A percentile compares a stretch with the other conserved stretches of the same genome.
These are phyloP conservation scores for Scatophagus argus DNA, from an alignment of 2,113 vertebrate genomes.

Conservation along the genomic window DNA sequence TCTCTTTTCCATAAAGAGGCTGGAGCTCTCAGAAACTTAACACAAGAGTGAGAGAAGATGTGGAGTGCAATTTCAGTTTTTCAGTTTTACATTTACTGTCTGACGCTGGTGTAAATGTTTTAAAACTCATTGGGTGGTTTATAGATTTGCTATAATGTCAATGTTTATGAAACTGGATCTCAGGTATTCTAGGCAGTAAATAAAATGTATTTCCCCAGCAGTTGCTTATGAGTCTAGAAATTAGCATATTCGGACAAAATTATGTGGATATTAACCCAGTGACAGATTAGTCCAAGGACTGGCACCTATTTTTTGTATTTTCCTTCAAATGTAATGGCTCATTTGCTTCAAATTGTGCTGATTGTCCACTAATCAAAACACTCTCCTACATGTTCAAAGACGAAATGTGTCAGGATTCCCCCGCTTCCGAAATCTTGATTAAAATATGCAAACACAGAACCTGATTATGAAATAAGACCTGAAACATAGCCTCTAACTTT, in stretches of 20 bases:
- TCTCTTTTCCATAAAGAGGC: constrained; percentile 61
- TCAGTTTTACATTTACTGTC: constrained; percentile 39
- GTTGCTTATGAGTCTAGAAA: not conserved
- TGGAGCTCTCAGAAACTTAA: constrained; percentile 42
- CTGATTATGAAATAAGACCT: constrained; percentile 69
- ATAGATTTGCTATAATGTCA: constrained; percentile 23
- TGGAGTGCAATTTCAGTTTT: constrained; percentile 64
- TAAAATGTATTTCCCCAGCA: not conserved
- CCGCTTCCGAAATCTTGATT: constrained; percentile 32
- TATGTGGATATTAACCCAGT: not conserved
- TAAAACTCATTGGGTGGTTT: constrained; percentile 24
- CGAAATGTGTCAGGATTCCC: constrained; percentile 13
- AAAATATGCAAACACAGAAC: constrained; percentile 68
- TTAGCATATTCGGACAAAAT: not conserved
- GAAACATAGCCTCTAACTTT: constrained; percentile 61
- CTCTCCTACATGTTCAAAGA: not conserved
- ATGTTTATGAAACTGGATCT: constrained; percentile 14
- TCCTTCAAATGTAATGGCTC: not conserved
- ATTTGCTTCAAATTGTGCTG: not conserved
- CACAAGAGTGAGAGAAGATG: constrained; percentile 37
- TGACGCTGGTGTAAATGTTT: constrained; percentile 35
- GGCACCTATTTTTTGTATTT: not conserved
- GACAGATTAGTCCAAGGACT: not conserved
- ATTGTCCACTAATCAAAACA: not conserved
- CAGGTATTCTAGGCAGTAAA: not conserved